Evolutionary conservation across 2,113 vertebrate genomes (phyloP).

Genomic region (Pseudopipra pipra): DNA sequence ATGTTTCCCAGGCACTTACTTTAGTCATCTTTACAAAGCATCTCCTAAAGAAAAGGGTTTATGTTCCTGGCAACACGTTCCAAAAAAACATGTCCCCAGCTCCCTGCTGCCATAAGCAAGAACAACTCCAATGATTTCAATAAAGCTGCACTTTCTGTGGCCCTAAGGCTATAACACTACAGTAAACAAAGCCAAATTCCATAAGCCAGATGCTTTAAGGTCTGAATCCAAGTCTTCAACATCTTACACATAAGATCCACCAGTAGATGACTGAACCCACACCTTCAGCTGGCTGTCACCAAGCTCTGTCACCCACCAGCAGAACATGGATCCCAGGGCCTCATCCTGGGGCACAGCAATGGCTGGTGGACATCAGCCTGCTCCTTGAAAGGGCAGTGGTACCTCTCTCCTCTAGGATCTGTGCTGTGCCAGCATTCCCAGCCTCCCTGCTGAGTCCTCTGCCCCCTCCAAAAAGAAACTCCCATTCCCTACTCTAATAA

Average conservation of each 20-base stretch:
- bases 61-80: background rate
- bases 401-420: background rate
- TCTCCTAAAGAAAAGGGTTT: slow-evolving; percentile 36
- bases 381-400: background rate
- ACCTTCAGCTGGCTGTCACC: background rate
- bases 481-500: background rate
- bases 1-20: background rate
- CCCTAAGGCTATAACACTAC: slow-evolving; percentile 28
- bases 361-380: background rate
- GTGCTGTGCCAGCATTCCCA: background rate
- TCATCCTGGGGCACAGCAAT: background rate
- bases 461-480: background rate
- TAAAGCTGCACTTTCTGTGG: slow-evolving; percentile 36
- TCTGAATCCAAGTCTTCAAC: background rate
- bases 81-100: background rate
- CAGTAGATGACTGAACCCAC: background rate
- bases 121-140: slow-evolving; percentile 27
- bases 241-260: background rate
- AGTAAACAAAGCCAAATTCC: slow-evolving; percentile 35
- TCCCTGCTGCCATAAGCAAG: slow-evolving; percentile 38
- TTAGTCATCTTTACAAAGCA: slow-evolving; percentile 3
- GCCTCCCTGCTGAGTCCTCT: background rate
- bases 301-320: background rate
- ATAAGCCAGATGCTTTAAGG: slow-evolving; percentile 33
- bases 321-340: background rate